phyloP scores from a whole-genome alignment of 2,113 vertebrate species.

The Varanus salvator region DNA sequence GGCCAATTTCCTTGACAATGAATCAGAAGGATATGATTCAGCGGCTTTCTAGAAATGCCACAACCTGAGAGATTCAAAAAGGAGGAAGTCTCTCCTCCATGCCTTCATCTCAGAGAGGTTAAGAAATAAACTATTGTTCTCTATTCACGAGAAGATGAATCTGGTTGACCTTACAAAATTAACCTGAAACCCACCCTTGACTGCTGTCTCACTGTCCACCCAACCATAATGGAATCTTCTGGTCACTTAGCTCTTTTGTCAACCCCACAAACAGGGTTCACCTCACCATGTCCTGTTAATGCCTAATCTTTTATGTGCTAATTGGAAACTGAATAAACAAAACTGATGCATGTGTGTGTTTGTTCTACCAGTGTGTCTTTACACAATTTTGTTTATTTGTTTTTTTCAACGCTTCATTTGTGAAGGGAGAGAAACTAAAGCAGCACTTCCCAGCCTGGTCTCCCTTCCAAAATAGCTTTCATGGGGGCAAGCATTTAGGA shows the following conservation, averaged over 20 bases:
- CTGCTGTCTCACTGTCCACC: background rate
- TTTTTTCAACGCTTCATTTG: background rate
- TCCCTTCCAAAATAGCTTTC: constrained; percentile 13
- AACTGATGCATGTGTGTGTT: background rate
- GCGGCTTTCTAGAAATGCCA: constrained; percentile 54
- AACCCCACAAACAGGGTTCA: background rate
- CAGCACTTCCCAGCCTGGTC: background rate
- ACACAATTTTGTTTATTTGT: background rate
- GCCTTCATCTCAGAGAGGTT: constrained; percentile 32
- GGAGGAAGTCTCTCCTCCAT: constrained; percentile 58
- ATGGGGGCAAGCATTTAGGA: background rate
- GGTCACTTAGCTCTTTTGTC: constrained; percentile 45
- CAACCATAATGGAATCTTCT: constrained; percentile 27
- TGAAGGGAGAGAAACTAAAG: constrained; percentile 13
- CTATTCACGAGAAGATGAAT: constrained; percentile 59
- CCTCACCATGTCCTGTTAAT: constrained; percentile 23
- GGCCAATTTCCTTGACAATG: constrained; percentile 1
- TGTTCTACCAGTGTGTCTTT: background rate
- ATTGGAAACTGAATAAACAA: background rate
- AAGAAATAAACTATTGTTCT: constrained; percentile 65
- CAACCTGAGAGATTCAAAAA: constrained; percentile 50
- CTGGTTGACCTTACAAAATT: constrained; percentile 48
- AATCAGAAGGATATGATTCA: constrained; percentile 62
- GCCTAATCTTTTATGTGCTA: constrained; percentile 48
- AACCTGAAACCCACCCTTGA: constrained; percentile 54